Conservation (phyloP, 2,797 vertebrate species). For the Hipposideros larvatus region DNA sequence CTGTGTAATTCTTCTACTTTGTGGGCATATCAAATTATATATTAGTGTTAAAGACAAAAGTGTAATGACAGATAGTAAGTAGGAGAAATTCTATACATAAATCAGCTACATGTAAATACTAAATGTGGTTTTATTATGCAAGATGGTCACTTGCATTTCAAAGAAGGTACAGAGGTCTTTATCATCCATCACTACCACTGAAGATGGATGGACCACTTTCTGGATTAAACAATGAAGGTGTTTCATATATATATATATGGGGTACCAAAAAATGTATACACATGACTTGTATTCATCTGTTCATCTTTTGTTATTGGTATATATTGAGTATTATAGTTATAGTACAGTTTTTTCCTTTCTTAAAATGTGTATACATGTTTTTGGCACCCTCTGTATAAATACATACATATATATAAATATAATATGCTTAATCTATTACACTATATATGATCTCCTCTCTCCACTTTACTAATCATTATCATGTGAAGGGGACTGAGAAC, state of each 20-base stretch:
- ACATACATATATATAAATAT: too few relatives aligned
- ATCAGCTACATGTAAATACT: background rate
- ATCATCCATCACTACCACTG: background rate
- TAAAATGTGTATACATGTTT: too few relatives aligned
- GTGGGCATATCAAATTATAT: background rate
- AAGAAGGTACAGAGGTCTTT: background rate
- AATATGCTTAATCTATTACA: too few relatives aligned
- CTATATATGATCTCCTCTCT: background rate
- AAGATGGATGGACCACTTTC: background rate
- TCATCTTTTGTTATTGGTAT: too few relatives aligned
- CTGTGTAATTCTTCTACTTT: slow-evolving; percentile 25
- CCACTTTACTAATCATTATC: background rate
- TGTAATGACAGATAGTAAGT: background rate
- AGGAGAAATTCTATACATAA: background rate
- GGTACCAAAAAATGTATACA: too few relatives aligned
- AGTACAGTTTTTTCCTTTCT: too few relatives aligned
- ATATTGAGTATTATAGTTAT: too few relatives aligned
- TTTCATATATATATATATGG: background rate
- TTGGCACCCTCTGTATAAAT: too few relatives aligned
- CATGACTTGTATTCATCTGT: too few relatives aligned
- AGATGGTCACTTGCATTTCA: background rate
- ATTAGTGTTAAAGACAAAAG: slow-evolving; percentile 46
- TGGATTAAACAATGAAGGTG: background rate
- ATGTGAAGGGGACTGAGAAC: background rate
- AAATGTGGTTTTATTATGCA: background rate